These are phyloP conservation scores for Enteromius unitaeniatus DNA, from an alignment of 2,797 vertebrate species.

Conservation along the genomic window DNA sequence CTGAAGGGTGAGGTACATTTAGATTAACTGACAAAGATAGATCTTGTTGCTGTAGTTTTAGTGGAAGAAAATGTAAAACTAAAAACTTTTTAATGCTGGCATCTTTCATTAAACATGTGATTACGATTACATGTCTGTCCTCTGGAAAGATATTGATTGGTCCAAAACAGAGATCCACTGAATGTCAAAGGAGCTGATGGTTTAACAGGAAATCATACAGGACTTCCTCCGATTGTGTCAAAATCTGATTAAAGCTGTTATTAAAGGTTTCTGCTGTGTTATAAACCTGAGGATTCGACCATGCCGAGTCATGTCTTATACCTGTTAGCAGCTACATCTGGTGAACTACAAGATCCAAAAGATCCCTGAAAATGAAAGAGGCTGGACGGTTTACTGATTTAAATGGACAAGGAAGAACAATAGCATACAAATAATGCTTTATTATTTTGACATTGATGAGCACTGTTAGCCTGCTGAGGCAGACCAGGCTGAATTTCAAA, in stretches of 20 bases:
- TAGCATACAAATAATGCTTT: neutral
- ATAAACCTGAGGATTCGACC: constrained; percentile 12
- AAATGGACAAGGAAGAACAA: neutral
- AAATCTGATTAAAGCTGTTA: no score
- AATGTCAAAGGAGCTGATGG: neutral
- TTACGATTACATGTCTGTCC: neutral
- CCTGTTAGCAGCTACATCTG: constrained; percentile 2
- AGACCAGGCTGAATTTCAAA: no score
- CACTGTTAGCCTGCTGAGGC: no score
- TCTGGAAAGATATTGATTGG: neutral
- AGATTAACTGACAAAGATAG: constrained; percentile 19
- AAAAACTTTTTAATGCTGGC: neutral
- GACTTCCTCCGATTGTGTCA: neutral
- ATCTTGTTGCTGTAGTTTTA: neutral
- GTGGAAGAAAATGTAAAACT: neutral
- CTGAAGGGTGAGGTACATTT: constrained; percentile 14
- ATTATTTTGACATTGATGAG: no score
- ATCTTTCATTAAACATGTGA: neutral
- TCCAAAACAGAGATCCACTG: neutral
- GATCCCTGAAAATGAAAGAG: neutral
- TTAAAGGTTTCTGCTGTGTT: neutral
- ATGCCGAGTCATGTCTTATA: constrained; percentile 30
- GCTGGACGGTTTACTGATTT: neutral
- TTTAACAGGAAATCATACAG: neutral
- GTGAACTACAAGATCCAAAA: neutral